Evolutionary conservation across 1,140 invertebrate genomes (phyloP), one percentile per base, ranked within the genome.

Genomic region (Sitophilus oryzae): DNA sequence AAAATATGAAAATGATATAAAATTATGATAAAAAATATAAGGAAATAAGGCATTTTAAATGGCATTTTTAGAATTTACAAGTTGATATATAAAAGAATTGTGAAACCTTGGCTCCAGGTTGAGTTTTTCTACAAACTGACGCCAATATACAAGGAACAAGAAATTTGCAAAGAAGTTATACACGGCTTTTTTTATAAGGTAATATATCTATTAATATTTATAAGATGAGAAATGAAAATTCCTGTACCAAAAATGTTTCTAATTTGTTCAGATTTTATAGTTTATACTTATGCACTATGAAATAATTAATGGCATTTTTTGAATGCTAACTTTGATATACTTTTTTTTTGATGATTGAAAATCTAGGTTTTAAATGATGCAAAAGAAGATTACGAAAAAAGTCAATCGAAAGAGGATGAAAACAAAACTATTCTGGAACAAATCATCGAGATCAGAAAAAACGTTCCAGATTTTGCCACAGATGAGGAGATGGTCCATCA

Each of bases 401-500:
- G 36, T 10, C 30, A 43, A 11, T 19, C 25, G 15, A 41, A 48
- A 16, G 36, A 30, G 3, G 22, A 19, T 14, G 15, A 22, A 8
- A 30, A 14, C 16, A 19, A 45, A 3, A 37, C 41, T 15, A 30
- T 55, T 3, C 43, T 60, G 14, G 48, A 56, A 11, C 48, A 60
- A 14, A 46, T 60, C 23, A 14, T 56, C 11, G 58, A 60, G 20
- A 60, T 60, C 4, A 48, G 42, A 22, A 38, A 37, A 1, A 23
- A 56, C 18, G 48, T 52, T 20, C 47, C 58, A 1, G 43, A 52
- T 37, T 50, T 59, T 59, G 41, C 44, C 10, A 56, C 10, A 23
- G 50, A 58, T 22, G 52, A 59, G 38, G 56, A 61, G 21, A 16
- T 56, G 9, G 9, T 49, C 5, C 37, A 63, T 49, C 59, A 64